phyloP scores from a whole-genome alignment of 2,797 vertebrate genomes.

The Halcyon chelicuti region DNA sequence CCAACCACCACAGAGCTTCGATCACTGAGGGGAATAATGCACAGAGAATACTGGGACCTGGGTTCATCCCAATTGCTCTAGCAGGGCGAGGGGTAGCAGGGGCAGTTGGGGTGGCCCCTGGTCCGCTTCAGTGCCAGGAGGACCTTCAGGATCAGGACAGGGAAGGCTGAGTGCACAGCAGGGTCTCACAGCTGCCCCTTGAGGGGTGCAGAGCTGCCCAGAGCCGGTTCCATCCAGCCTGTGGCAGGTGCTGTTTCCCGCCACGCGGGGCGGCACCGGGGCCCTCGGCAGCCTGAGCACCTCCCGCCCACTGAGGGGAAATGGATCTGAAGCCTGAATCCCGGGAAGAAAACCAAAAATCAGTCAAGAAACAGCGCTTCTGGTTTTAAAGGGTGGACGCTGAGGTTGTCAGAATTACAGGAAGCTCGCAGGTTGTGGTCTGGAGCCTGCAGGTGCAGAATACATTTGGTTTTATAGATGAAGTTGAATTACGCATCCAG shows the following conservation, averaged over 20 bases:
- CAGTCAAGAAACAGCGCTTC: neutral
- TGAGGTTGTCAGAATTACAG: fast-evolving
- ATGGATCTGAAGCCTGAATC: neutral
- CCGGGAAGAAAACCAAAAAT: neutral
- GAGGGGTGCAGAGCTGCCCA: neutral
- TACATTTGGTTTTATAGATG: neutral
- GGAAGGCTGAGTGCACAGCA: fast-evolving
- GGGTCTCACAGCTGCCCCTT: neutral
- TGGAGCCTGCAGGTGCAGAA: neutral
- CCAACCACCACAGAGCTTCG: neutral
- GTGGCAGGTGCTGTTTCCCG: fast-evolving
- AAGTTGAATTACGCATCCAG: no score
- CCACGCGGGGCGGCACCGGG: neutral
- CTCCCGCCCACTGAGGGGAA: neutral
- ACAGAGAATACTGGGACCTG: neutral
- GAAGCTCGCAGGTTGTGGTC: neutral
- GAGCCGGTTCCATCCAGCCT: neutral
- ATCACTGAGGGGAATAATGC: fast-evolving
- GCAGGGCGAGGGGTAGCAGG: fast-evolving
- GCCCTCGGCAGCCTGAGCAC: neutral
- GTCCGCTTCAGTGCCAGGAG: fast-evolving
- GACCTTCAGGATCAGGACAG: no score
- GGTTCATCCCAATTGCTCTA: neutral
- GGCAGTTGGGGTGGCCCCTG: neutral
- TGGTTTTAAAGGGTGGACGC: fast-evolving